phyloP scores from a whole-genome alignment of 2,888 invertebrate species.

The Polyommatus iphigenia region DNA sequence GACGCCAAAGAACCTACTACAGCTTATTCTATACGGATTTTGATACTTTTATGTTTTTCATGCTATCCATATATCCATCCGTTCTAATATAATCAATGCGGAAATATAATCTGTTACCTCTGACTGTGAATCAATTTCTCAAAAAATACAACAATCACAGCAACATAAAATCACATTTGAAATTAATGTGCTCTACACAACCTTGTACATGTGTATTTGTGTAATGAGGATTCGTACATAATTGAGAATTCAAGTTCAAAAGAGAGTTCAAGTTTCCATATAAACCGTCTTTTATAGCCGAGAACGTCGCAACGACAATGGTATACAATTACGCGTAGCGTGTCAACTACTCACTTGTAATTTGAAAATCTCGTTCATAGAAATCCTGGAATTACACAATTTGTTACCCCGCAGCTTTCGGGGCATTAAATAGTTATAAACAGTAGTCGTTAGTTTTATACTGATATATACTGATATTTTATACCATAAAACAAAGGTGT shows the following conservation, averaged over 20 bases:
- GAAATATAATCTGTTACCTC: no score
- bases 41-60: no score
- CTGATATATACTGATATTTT: no score
- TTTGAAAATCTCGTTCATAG: background rate
- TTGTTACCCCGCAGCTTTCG: background rate
- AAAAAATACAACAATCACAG: no score
- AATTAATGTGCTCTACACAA: background rate
- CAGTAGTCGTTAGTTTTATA: background rate
- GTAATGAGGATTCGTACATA: background rate
- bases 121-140: no score
- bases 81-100: no score
- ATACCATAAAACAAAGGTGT: background rate
- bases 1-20: background rate
- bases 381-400: background rate
- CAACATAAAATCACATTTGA: background rate
- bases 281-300: conserved; percentile 14
- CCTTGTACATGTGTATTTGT: background rate
- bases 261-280: conserved; percentile 18
- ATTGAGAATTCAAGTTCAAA: background rate
- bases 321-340: conserved; percentile 22
- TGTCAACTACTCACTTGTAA: conserved; percentile 20
- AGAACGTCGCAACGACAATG: conserved; percentile 1
- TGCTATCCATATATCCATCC: no score
- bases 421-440: background rate
- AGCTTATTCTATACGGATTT: background rate